Evolutionary conservation across 2,888 invertebrate species (phyloP).

Genomic region (Ellobium chinense): DNA sequence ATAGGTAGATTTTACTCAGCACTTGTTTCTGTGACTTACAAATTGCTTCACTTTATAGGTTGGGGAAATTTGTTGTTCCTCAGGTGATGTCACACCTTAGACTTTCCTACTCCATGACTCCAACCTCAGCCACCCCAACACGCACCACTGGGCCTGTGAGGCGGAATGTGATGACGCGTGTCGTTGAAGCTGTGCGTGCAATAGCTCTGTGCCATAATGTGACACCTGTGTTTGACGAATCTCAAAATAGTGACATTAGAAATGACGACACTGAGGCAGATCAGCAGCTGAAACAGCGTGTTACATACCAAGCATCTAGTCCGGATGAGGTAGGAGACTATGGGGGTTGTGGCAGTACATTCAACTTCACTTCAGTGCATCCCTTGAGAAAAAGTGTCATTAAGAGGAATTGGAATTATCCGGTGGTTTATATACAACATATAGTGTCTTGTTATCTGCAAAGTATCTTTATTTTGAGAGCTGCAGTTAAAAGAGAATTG

Average conservation of each 20-base stretch:
- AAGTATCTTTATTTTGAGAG: no score
- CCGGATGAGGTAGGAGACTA: constrained; percentile 84
- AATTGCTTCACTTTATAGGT: no score
- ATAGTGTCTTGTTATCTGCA: no score
- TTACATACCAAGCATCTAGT: constrained; percentile 86
- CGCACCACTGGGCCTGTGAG: constrained; percentile 81
- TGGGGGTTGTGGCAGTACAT: not conserved
- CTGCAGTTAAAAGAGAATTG: no score
- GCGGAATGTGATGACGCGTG: constrained; percentile 86
- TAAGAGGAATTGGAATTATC: no score
- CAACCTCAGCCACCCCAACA: constrained; percentile 55
- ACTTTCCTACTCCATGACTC: constrained; percentile 77
- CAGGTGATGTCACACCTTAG: constrained; percentile 80
- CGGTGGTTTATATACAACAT: no score
- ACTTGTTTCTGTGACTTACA: not conserved
- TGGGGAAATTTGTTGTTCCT: no score
- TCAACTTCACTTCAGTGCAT: no score
- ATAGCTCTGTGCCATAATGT: constrained; percentile 99
- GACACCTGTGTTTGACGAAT: constrained; percentile 93
- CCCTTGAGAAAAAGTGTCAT: no score
- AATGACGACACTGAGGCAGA: constrained; percentile 74
- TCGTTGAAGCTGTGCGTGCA: constrained; percentile 94
- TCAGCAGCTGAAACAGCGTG: constrained; percentile 72
- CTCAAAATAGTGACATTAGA: constrained; percentile 63
- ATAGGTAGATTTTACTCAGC: no score